These are phyloP conservation scores for Cyprinodon brontotheroides DNA, from an alignment of 2,113 vertebrate species.

Conservation along the genomic window DNA sequence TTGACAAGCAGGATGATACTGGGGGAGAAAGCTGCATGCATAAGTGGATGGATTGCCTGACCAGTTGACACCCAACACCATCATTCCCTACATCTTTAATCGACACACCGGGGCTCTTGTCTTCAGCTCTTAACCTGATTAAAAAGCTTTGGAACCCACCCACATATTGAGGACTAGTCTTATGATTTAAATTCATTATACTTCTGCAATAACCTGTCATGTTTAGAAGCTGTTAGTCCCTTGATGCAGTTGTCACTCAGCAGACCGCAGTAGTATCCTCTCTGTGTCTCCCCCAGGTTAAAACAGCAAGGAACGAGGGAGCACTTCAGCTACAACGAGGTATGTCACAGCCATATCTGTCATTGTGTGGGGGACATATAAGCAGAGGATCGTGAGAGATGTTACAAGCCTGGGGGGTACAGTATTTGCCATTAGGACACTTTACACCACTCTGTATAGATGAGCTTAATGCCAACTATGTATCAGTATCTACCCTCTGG, in stretches of 20 bases:
- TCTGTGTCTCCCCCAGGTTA: conserved; percentile 70
- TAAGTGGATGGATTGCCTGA: background rate
- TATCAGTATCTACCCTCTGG: conserved; percentile 14
- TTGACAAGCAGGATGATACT: background rate
- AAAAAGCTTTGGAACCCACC: background rate
- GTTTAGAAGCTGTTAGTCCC: background rate
- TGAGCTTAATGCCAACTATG: conserved; percentile 55
- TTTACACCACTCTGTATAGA: conserved; percentile 47
- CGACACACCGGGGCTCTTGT: background rate
- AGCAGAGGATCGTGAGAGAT: conserved; percentile 27
- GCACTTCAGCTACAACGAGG: conserved; percentile 87
- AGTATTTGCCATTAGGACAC: conserved; percentile 62
- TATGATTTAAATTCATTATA: background rate
- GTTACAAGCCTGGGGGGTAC: conserved; percentile 51
- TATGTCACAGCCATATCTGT: conserved; percentile 46
- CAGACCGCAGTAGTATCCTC: conserved; percentile 29
- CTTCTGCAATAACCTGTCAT: background rate
- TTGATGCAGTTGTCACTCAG: background rate
- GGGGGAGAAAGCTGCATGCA: background rate
- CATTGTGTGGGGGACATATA: conserved; percentile 40
- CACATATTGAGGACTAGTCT: background rate
- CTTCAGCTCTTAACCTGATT: background rate
- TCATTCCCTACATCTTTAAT: background rate
- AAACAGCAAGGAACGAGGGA: conserved; percentile 83
- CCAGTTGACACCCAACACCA: background rate